Evolutionary conservation across 2,888 invertebrate genomes (phyloP).

Genomic region (Orthosia gothica): DNA sequence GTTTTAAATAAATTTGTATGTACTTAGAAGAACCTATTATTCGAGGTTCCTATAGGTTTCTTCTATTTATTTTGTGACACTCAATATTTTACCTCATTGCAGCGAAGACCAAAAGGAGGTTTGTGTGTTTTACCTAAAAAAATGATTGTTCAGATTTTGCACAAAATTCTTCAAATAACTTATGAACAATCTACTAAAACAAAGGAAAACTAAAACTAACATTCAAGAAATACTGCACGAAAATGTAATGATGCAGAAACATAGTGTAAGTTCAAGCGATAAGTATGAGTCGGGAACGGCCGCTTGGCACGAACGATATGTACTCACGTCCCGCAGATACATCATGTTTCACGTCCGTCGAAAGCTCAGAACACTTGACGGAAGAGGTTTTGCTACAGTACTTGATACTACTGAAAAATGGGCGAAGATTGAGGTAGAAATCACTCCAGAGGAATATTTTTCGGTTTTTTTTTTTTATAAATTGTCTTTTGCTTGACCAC

Average conservation of each 20-base stretch:
- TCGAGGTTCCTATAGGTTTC: too few relatives aligned
- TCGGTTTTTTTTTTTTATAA: too few relatives aligned
- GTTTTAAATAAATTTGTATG: too few relatives aligned
- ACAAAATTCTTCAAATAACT: background rate
- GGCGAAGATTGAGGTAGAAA: constrained; percentile 4
- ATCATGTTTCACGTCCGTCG: constrained; percentile 42
- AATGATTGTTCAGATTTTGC: too few relatives aligned
- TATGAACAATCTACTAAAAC: background rate
- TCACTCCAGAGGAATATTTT: background rate
- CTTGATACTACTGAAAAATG: constrained; percentile 15
- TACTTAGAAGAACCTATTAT: too few relatives aligned
- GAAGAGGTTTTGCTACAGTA: constrained; percentile 11
- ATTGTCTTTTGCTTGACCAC: too few relatives aligned
- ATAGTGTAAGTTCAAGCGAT: constrained; percentile 24
- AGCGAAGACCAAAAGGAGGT: too few relatives aligned
- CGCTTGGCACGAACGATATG: constrained; percentile 52
- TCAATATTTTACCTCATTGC: too few relatives aligned
- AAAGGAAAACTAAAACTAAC: constrained; percentile 15
- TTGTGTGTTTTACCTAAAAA: too few relatives aligned
- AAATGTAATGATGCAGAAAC: constrained; percentile 40
- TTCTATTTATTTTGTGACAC: too few relatives aligned
- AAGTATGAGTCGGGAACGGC: constrained; percentile 36
- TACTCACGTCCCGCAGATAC: constrained; percentile 47
- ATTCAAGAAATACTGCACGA: constrained; percentile 6
- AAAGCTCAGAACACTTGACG: constrained; percentile 26